These are phyloP conservation scores for Patella ulyssiponensis DNA, from an alignment of 2,888 invertebrate species.

Conservation along the genomic window DNA sequence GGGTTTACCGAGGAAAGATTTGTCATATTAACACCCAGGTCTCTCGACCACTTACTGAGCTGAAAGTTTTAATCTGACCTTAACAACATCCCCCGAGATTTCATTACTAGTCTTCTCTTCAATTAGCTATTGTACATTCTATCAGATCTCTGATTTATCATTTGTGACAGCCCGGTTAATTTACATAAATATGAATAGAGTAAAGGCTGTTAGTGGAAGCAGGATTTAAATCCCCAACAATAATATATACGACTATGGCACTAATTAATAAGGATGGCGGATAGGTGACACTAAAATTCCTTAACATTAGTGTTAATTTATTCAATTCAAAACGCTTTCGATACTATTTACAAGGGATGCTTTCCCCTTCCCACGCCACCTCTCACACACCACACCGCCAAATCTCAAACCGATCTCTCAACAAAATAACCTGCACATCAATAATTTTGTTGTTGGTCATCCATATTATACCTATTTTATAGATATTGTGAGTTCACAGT, in stretches of 20 bases:
- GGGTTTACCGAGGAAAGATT: not conserved
- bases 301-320: not conserved
- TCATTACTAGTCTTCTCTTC: not conserved
- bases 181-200: conserved; percentile 2
- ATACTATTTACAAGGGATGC: no score
- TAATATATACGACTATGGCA: not conserved
- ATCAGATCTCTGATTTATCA: not conserved
- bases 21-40: not conserved
- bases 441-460: no score
- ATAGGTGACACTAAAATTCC: not conserved
- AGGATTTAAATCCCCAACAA: not conserved
- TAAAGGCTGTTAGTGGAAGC: not conserved
- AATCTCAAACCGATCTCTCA: no score
- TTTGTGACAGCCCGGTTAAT: not conserved
- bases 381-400: no score
- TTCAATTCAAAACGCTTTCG: no score
- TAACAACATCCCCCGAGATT: not conserved
- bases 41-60: not conserved
- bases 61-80: not conserved
- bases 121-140: not conserved
- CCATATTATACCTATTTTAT: no score
- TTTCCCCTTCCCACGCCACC: no score
- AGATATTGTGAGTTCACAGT: no score
- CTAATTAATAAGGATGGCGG: not conserved
- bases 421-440: no score